Conservation (phyloP, 2,797 vertebrate genomes). For the Scleropages formosus region DNA sequence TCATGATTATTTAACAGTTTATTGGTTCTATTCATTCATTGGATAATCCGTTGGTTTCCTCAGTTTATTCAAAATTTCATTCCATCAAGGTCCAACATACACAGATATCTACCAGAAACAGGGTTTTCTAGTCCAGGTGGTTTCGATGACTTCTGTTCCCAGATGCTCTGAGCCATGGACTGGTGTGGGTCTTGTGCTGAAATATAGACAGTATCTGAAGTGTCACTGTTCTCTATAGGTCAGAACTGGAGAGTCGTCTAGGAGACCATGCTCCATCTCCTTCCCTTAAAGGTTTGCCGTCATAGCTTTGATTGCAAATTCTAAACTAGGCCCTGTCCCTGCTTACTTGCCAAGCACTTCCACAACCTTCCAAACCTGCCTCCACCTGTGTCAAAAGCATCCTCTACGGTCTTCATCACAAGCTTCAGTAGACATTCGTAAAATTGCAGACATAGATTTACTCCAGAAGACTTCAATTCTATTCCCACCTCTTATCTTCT, state of each 20-base stretch:
- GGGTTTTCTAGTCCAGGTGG: too few species aligned
- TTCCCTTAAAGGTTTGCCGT: slow-evolving; percentile 45
- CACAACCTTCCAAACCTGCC: too few species aligned
- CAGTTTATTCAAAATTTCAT: too few species aligned
- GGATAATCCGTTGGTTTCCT: not conserved
- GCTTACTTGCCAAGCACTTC: too few species aligned
- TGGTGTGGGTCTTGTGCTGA: not conserved
- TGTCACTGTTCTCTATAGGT: slow-evolving; percentile 41
- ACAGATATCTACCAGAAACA: not conserved
- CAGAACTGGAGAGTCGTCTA: slow-evolving; percentile 52
- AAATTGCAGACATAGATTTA: too few species aligned
- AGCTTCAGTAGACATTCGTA: not conserved
- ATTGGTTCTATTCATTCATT: not conserved
- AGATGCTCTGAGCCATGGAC: too few species aligned
- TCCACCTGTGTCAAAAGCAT: not conserved
- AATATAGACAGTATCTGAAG: not conserved
- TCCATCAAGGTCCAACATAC: not conserved
- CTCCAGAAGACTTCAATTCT: too few species aligned
- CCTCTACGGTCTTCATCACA: not conserved
- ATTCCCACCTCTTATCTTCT: too few species aligned
- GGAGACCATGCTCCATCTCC: slow-evolving; percentile 34
- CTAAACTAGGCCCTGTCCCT: not conserved
- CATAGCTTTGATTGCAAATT: not conserved
- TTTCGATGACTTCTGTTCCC: not conserved
- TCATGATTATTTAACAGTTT: too few species aligned